These are phyloP conservation scores for Bos indicus DNA, from an alignment of 2,113 vertebrate genomes.

Conservation along the genomic window DNA sequence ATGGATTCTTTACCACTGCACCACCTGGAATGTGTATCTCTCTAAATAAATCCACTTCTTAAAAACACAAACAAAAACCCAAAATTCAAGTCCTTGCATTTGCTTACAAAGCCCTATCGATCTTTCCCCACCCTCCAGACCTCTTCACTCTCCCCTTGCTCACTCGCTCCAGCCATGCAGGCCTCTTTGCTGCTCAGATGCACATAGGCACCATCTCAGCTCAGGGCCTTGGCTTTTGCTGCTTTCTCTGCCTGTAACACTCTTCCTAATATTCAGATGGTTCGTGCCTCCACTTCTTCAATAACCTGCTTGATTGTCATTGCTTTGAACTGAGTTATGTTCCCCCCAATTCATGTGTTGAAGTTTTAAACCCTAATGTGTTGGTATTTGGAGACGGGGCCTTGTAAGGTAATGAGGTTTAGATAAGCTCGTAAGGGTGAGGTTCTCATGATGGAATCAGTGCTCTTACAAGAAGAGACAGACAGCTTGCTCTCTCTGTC, in stretches of 20 bases:
- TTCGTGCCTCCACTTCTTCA: not conserved
- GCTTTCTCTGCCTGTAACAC: not conserved
- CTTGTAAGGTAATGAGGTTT: not conserved
- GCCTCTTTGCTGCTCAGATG: not conserved
- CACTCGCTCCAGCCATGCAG: rapidly evolving
- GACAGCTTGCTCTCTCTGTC: not conserved
- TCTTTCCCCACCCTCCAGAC: not conserved
- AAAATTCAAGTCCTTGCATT: not conserved
- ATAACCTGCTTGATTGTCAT: not conserved
- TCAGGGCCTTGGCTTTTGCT: not conserved
- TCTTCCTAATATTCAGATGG: not conserved
- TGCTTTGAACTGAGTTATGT: not conserved
- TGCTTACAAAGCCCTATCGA: not conserved
- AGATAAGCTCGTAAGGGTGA: not conserved
- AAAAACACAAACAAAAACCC: not conserved
- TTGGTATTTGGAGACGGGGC: not conserved
- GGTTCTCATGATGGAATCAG: not conserved
- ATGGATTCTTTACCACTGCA: not conserved
- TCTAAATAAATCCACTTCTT: not conserved
- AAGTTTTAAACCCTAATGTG: not conserved
- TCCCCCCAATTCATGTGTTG: not conserved
- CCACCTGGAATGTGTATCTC: not conserved
- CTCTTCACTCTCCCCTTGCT: not conserved
- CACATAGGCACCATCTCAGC: no score
- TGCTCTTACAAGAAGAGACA: not conserved